Base-by-base conservation (phyloP, 2,888 invertebrate genomes). In the Drosophila eohydei region DNA sequence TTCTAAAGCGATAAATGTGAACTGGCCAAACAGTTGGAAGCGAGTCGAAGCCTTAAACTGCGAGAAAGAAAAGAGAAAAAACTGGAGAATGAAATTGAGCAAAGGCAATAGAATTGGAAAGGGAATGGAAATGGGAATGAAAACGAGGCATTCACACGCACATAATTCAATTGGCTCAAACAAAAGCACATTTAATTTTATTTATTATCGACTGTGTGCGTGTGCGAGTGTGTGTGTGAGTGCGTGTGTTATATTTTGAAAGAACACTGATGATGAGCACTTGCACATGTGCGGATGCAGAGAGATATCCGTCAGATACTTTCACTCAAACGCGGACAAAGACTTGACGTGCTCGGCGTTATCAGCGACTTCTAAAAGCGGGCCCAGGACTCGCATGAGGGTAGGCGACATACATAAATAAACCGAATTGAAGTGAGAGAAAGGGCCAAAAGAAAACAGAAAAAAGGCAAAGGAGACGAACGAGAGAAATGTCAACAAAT, bases 141-240 rank as follows among this genome's bases (percentile, higher is more conserved):
- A 74, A 81, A 67, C 66, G 75, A 76, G 74, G 69, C 78, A 87
- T 90, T 90, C 90, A 88, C 91, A 90, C 88, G 91, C 88, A 88
- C 91, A 90, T 90, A 90, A 91, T 90, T 91, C 90, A 90, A 90
- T 90, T 84, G 88, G 79, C 72, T 74, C 79, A 86, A 88, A 88
- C 83, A 86, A 88, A 89, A 89, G 80, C 83, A 83, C 86, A 89
- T 89, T 86, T 81, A 79, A 80, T 86, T 82, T 88, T 88, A 88
- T 89, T 88, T 88, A 89, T 88, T 88, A 74, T 78, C 76, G 54
- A n/a, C 16, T 14, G 48, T 59, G 21, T 7, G 59, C n/a, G 50
- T 30, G 65, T 57, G 59, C 40, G 56, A 16, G 48, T 36, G 51
- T 41, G 30, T 30, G 50, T 6, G 30, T 30, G 50, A 4, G 51